Conservation (phyloP, 1,140 invertebrate species). For the Nasonia longicornis region DNA sequence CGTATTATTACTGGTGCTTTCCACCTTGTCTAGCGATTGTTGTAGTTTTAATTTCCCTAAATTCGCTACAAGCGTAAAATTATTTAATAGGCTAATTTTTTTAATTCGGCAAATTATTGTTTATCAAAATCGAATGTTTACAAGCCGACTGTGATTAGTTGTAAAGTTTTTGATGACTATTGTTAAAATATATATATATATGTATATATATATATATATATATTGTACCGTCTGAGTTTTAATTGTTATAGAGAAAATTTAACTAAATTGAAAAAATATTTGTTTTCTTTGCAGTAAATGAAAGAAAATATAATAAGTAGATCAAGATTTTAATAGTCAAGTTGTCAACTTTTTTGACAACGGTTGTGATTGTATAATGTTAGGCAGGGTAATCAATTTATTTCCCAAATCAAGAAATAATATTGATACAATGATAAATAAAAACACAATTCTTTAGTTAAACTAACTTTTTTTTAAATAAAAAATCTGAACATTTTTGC, state of each 20-base stretch:
- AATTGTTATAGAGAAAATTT: not conserved
- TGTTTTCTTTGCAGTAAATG: not conserved
- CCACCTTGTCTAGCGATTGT: constrained; percentile 57
- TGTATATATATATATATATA: not conserved
- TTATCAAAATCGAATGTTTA: not conserved
- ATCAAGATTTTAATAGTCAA: too few relatives aligned
- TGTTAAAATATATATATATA: not conserved
- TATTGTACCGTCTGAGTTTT: not conserved
- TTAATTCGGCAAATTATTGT: not conserved
- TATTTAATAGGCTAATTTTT: not conserved
- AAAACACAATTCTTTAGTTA: not conserved
- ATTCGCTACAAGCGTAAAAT: constrained; percentile 42
- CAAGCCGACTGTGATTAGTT: constrained; percentile 29
- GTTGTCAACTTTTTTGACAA: too few relatives aligned
- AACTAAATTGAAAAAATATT: not conserved
- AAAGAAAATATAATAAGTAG: not conserved
- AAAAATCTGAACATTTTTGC: not conserved
- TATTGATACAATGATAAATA: not conserved
- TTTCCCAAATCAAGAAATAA: too few relatives aligned
- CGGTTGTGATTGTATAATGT: too few relatives aligned
- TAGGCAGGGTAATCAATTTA: too few relatives aligned
- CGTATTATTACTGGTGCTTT: constrained; percentile 64
- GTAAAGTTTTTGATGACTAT: not conserved
- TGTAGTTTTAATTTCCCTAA: constrained; percentile 52
- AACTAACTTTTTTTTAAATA: constrained; percentile 5